Evolutionary conservation across 2,888 invertebrate genomes (phyloP).

Genomic region (Acronicta aceris): DNA sequence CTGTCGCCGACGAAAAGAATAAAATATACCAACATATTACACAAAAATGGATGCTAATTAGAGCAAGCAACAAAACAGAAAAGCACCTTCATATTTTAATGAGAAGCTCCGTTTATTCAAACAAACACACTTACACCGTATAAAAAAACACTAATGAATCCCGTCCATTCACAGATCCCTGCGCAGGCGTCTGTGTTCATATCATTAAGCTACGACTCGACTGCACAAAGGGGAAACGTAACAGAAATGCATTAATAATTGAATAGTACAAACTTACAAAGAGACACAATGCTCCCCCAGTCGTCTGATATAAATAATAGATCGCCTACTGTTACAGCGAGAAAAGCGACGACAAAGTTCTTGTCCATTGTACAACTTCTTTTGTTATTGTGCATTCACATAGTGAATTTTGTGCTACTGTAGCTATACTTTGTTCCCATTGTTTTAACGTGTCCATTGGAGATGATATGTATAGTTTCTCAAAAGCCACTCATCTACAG

Average conservation of each 20-base stretch:
- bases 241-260: conserved; percentile 46
- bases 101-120: conserved; percentile 16
- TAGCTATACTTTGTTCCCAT: conserved; percentile 19
- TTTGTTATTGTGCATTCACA: conserved; percentile 61
- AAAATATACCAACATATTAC: not conserved
- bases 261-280: conserved; percentile 48
- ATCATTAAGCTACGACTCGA: conserved; percentile 29
- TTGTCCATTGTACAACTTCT: conserved; percentile 53
- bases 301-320: conserved; percentile 60
- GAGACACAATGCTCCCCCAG: conserved; percentile 42
- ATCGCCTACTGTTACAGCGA: conserved; percentile 41
- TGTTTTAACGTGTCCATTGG: conserved; percentile 26
- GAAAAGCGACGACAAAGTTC: conserved; percentile 53
- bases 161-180: conserved; percentile 18
- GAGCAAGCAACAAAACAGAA: conserved; percentile 13
- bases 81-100: conserved; percentile 27
- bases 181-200: conserved; percentile 31
- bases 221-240: conserved; percentile 35
- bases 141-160: conserved; percentile 34
- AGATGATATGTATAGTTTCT: conserved; percentile 1
- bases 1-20: too few relatives aligned
- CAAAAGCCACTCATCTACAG: not conserved
- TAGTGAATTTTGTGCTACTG: conserved; percentile 45
- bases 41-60: conserved; percentile 21
- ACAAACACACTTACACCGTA: conserved; percentile 3